Evolutionary conservation across 2,888 invertebrate genomes (phyloP), one percentile per base, ranked within the genome.

Genomic region (Nebria salina): DNA sequence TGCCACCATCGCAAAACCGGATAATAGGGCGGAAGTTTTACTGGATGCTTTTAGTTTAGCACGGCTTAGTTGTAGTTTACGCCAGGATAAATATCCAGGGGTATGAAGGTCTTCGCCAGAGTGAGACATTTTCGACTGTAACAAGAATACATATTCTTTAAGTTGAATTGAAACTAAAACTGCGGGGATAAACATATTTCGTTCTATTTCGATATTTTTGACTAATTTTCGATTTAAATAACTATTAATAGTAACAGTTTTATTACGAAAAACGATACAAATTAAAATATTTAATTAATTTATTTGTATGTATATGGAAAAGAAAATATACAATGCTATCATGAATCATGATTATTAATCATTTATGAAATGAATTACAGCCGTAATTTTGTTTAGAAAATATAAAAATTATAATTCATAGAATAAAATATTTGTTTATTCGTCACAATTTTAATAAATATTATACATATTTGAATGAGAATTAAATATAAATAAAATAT

Each of bases 1-100:
- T 54, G 98, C 98, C 64, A 98, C 98, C 98, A 98, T 98, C 66
- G 98, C 98, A 88, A 98, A 98, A 83, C 98, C 98, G 34, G 98
- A 97, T 68, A 99, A 92, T 7, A 99, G 90, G 0, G 99, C 99
- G 0, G 98, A 99, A 0, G 99, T 99, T 89, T 98, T 95, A 89
- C 98, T 98, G 76, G 98, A 97, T 0, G 99, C 99, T 90, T 99
- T 99, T 85, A 99, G 92, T 90, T 99, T 99, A 78, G 99, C 98
- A 84, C 98, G 92, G 87, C 98, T 98, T 79, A 99, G 92, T 88
- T 98, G 98, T 54, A 98, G 90, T 88, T 96, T 96, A 85, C 96
- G 91, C 96, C 96, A 96, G 68, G 96, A 96, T 75, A 96, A 90
- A 87, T 95, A 96, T n/a, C 95, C 94, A 20, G 95, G 95, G 11